phyloP scores from a whole-genome alignment of 2,888 invertebrate species.

The Caenorhabditis japonica region DNA sequence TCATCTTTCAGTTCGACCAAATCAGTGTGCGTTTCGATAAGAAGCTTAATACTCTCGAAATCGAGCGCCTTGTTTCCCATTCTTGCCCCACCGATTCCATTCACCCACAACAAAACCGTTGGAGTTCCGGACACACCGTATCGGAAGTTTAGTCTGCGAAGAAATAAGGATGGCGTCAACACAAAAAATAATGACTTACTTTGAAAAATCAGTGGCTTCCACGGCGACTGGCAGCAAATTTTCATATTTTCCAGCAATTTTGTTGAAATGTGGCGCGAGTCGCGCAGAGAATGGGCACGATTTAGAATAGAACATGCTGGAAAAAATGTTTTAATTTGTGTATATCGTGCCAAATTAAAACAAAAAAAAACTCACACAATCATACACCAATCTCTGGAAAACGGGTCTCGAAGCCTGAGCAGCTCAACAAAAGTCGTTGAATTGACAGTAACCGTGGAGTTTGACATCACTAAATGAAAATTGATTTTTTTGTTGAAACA shows the following conservation, averaged over 20 bases:
- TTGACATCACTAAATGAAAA: slow-evolving; percentile 24
- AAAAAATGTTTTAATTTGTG: slow-evolving; percentile 3
- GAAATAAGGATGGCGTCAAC: neutral
- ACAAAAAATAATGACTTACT: slow-evolving; percentile 76
- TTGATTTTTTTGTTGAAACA: neutral
- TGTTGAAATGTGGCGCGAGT: slow-evolving; percentile 91
- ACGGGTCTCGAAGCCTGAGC: slow-evolving; percentile 31
- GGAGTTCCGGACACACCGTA: slow-evolving; percentile 93
- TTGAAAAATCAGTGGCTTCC: slow-evolving; percentile 87
- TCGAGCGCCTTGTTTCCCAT: slow-evolving; percentile 81
- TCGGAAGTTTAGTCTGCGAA: slow-evolving; percentile 84
- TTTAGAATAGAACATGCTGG: slow-evolving; percentile 85
- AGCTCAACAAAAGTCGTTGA: slow-evolving; percentile 31
- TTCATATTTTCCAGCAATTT: slow-evolving; percentile 88
- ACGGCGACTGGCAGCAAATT: slow-evolving; percentile 87
- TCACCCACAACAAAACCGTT: slow-evolving; percentile 89
- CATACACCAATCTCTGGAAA: slow-evolving; percentile 47
- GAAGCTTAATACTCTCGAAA: slow-evolving; percentile 5
- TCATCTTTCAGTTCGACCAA: slow-evolving; percentile 11
- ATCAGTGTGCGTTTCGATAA: slow-evolving; percentile 37
- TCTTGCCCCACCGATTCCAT: slow-evolving; percentile 88
- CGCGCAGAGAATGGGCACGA: slow-evolving; percentile 91
- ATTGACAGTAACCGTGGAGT: slow-evolving; percentile 13
- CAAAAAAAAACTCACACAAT: slow-evolving; percentile 32
- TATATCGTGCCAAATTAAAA: neutral